These are phyloP conservation scores for Nemapogon koenigi DNA, from an alignment of 2,888 invertebrate species.

Conservation along the genomic window DNA sequence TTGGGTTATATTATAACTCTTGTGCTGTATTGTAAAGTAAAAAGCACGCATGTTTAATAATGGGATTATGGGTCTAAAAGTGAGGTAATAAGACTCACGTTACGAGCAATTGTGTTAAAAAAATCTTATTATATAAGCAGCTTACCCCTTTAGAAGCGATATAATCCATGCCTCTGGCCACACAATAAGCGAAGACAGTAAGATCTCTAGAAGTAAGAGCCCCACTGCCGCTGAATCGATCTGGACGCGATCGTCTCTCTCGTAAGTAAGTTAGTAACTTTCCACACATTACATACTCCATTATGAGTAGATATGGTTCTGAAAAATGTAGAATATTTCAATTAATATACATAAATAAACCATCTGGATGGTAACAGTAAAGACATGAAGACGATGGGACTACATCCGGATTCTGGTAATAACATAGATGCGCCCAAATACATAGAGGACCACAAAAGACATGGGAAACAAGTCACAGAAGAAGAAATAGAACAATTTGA, in stretches of 20 bases:
- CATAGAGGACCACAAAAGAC: too few relatives aligned
- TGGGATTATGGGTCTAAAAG: too few relatives aligned
- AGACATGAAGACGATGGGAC: too few relatives aligned
- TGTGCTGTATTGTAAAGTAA: too few relatives aligned
- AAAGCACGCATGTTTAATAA: too few relatives aligned
- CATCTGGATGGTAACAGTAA: constrained; percentile 4
- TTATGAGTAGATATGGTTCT: constrained; percentile 84
- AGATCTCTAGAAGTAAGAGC: constrained; percentile 75
- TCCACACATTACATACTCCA: constrained; percentile 88
- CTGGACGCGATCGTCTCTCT: constrained; percentile 59
- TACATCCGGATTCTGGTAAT: too few relatives aligned
- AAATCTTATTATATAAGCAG: too few relatives aligned
- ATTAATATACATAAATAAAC: constrained; percentile 10
- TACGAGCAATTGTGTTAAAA: too few relatives aligned
- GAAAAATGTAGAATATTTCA: too few relatives aligned
- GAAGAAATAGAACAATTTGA: neutral
- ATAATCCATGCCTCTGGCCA: constrained; percentile 86
- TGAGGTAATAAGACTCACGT: too few relatives aligned
- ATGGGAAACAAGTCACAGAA: neutral
- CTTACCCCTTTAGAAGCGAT: constrained; percentile 79
- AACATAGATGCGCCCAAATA: too few relatives aligned
- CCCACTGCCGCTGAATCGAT: constrained; percentile 71
- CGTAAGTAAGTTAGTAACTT: constrained; percentile 79
- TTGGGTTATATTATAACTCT: too few relatives aligned
- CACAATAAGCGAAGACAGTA: constrained; percentile 81